These are phyloP conservation scores for Riparia riparia DNA, from an alignment of 2,113 vertebrate genomes.

Conservation along the genomic window DNA sequence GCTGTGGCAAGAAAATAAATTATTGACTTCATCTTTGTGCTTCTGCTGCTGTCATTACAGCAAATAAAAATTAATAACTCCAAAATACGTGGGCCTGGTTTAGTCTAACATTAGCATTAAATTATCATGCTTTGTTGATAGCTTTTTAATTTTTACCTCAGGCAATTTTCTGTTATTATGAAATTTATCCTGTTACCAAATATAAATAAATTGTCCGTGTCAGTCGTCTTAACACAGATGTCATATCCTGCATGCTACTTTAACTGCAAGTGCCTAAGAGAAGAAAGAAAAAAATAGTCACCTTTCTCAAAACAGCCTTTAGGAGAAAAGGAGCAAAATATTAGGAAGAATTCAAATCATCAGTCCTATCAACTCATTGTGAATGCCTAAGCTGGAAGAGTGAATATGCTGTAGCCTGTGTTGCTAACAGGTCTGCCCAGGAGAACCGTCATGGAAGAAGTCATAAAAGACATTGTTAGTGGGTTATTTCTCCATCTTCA, in stretches of 20 bases:
- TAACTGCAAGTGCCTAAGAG: neutral
- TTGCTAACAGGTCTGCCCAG: neutral
- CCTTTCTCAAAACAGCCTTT: neutral
- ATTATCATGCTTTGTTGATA: neutral
- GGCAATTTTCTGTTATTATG: neutral
- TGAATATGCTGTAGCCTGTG: neutral
- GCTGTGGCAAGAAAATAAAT: neutral
- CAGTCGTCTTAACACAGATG: neutral
- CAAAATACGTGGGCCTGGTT: neutral
- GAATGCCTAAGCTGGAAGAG: neutral
- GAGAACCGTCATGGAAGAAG: neutral
- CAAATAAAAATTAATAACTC: slow-evolving; percentile 15
- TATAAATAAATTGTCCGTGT: neutral
- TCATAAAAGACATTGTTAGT: neutral
- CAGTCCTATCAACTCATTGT: neutral
- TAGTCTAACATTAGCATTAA: neutral
- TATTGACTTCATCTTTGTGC: neutral
- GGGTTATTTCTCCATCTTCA: neutral
- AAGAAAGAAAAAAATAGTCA: neutral
- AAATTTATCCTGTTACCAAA: neutral
- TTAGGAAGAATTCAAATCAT: neutral
- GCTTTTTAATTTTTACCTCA: slow-evolving; percentile 15
- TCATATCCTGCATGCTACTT: neutral
- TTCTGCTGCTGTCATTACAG: neutral
- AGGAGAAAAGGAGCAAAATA: neutral